A percentile compares a stretch with the other conserved stretches of the same genome.
These are phyloP conservation scores for Cranoglanis bouderius DNA, from an alignment of 2,113 vertebrate genomes.

Conservation along the genomic window DNA sequence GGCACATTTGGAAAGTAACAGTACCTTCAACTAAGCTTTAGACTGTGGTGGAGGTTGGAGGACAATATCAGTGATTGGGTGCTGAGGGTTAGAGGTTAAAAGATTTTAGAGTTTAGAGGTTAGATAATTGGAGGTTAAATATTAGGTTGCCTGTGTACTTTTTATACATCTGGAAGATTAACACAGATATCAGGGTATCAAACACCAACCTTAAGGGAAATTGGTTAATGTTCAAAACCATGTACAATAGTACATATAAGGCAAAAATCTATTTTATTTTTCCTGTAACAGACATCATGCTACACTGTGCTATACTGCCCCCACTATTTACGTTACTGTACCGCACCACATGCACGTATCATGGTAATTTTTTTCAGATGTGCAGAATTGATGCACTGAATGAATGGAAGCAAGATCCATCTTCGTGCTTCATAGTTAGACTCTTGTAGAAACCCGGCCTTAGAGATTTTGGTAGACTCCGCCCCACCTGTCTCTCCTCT, in stretches of 20 bases:
- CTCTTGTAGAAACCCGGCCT: background rate
- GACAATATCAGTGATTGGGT: background rate
- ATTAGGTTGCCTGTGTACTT: background rate
- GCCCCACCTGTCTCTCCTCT: slow-evolving; percentile 69
- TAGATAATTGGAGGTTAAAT: background rate
- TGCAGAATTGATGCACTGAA: background rate
- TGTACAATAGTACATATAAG: too few species aligned
- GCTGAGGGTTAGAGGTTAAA: background rate
- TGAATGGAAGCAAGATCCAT: background rate
- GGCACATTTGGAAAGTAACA: background rate
- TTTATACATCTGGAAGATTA: background rate
- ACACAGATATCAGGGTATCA: background rate
- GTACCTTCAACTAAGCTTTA: background rate
- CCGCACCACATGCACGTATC: background rate
- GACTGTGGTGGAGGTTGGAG: background rate
- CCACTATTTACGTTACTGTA: background rate
- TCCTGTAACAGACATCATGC: background rate
- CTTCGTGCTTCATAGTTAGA: background rate
- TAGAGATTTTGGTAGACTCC: background rate
- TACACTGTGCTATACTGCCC: background rate
- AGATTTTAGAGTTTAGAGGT: background rate
- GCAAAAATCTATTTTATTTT: too few species aligned
- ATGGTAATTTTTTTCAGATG: background rate
- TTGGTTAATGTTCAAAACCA: too few species aligned
- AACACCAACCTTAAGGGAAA: too few species aligned